Evolutionary conservation across 2,888 invertebrate species (phyloP).

Genomic region (Prosopocoilus inquinatus): DNA sequence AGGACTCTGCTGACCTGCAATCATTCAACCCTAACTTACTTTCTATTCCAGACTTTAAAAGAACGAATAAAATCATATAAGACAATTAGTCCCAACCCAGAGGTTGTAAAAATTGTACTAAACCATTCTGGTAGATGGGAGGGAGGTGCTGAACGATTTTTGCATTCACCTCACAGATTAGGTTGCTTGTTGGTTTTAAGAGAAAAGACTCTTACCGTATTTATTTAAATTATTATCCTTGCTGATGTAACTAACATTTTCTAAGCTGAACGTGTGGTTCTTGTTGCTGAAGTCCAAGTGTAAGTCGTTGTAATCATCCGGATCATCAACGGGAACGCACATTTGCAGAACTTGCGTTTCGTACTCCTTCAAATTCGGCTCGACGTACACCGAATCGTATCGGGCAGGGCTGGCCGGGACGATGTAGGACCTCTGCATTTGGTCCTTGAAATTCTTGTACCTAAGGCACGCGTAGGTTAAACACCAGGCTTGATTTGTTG

Average conservation of each 20-base stretch:
- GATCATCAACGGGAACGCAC: conserved; percentile 85
- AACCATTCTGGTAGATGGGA: too few species aligned
- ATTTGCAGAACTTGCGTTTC: conserved; percentile 93
- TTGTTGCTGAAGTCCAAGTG: conserved; percentile 84
- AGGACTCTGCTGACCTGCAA: conserved; percentile 72
- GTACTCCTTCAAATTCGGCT: conserved; percentile 87
- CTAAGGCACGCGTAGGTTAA: conserved; percentile 51
- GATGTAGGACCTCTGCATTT: conserved; percentile 52
- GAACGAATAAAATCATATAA: too few species aligned
- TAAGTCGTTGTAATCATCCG: conserved; percentile 72
- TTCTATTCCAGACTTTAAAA: too few species aligned
- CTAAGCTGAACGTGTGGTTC: conserved; percentile 83
- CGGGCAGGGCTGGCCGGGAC: conserved; percentile 60
- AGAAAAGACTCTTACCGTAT: conserved; percentile 52
- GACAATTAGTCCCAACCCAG: neutral
- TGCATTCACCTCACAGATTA: too few species aligned
- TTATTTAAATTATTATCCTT: conserved; percentile 62
- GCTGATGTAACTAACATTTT: conserved; percentile 86
- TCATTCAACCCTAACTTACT: neutral
- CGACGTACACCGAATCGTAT: conserved; percentile 69
- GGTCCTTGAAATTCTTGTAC: conserved; percentile 85
- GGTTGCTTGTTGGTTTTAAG: too few species aligned
- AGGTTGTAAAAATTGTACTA: too few species aligned
- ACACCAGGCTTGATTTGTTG: neutral
- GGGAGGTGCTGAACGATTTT: too few species aligned